Evolutionary conservation across 2,888 invertebrate species (phyloP).

Genomic region (Microctonus hyperodae): DNA sequence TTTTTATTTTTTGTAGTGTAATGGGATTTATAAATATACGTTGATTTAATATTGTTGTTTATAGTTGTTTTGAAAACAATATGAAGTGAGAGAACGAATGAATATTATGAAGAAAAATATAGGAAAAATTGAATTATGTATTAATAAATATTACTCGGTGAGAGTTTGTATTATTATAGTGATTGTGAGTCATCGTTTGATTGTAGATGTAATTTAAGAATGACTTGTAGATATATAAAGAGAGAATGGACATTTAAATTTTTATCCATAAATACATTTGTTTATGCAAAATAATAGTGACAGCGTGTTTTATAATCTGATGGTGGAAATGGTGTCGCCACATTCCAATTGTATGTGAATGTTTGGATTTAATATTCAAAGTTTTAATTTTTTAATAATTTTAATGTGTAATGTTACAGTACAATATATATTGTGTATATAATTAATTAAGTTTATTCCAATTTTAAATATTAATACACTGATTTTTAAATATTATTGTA

Average conservation of each 20-base stretch:
- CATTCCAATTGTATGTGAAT: too few species aligned
- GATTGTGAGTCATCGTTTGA: constrained; percentile 46
- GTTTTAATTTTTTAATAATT: too few species aligned
- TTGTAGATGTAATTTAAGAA: constrained; percentile 22
- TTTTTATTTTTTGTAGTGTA: not conserved
- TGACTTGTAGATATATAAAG: constrained; percentile 23
- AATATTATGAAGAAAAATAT: not conserved
- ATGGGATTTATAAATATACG: too few species aligned
- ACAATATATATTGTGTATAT: too few species aligned
- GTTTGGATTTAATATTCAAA: too few species aligned
- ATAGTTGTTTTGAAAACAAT: too few species aligned
- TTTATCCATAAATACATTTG: constrained; percentile 4
- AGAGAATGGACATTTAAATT: constrained; percentile 21
- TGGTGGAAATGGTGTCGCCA: not conserved
- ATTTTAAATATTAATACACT: too few species aligned
- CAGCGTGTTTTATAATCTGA: not conserved
- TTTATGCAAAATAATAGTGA: too few species aligned
- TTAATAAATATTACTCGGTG: not conserved
- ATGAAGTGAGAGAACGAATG: not conserved
- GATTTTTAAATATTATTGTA: too few species aligned
- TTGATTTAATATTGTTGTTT: too few species aligned
- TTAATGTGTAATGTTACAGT: too few species aligned
- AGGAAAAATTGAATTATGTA: not conserved
- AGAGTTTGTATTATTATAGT: constrained; percentile 29
- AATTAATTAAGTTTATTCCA: not conserved